Evolutionary conservation across 2,888 invertebrate species (phyloP), one percentile per base, ranked within the genome.

Genomic region (Galeopsomyia nigrocyanea): DNA sequence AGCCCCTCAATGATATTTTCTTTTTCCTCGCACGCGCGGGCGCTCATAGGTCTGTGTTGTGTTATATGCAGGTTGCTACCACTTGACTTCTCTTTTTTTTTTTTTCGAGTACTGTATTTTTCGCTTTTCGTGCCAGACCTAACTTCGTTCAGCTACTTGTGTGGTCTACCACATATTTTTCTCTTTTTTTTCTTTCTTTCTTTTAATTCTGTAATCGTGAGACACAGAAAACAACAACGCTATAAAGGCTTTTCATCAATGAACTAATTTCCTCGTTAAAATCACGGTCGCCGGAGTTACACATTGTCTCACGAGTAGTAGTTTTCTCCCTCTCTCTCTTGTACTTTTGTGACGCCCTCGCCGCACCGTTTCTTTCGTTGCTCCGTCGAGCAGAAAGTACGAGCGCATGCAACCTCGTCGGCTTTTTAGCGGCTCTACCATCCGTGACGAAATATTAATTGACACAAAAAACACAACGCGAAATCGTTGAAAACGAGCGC

Each of bases 401-500:
- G 3, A 26, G 1, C 26, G 22, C 16, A 21, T 46, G 17, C 60
- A 19, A 53, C 3, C 61, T 10, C 2, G 21, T 65, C 57, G 19
- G 22, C 71, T 68, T 64, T 56, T 68, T 65, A 60, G 60, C 49
- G 13, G 60, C 5, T 21, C 17, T 47, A 46, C 53, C 67, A 68
- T 50, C 63, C 68, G 76, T 82, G 79, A 82, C 81, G 81, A 82
- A 83, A 82, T 83, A 82, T 82, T 83, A 82, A 83, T 83, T 82
- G 82, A 81, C 78, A 79, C 77, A 80, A 82, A 82, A 80, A 83
- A 77, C 21, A n/a, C n/a, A 19, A 60, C 46, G 67, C 57, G n/a
- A 71, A 67, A 63, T 72, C 63, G 62, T 46, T 72, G 21, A 7
- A 39, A 55, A 50, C 26, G 49, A 22, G 57, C 1, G 39, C 1